Conservation (phyloP, 2,797 vertebrate species). For the Garrulus glandarius region DNA sequence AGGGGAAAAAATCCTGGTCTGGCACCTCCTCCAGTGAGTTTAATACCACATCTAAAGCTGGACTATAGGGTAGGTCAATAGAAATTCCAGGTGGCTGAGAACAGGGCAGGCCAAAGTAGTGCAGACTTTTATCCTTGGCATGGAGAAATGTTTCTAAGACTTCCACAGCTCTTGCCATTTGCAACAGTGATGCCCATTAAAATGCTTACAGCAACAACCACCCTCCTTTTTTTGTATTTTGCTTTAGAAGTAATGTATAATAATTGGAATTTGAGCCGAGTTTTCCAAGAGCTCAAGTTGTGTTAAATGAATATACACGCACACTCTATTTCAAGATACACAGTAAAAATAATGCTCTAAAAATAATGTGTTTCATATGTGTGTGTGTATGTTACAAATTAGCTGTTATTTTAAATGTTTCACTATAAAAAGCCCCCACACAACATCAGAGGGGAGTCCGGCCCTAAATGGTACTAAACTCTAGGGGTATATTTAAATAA, state of each 20-base stretch:
- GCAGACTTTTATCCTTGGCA: not conserved
- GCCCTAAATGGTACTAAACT: slow-evolving; percentile 10
- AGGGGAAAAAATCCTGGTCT: not conserved
- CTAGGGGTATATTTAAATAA: slow-evolving; percentile 51
- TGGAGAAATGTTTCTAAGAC: not conserved
- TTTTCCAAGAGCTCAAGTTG: slow-evolving; percentile 19
- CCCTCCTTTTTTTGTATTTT: not conserved
- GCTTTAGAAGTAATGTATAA: slow-evolving; percentile 15
- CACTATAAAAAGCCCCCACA: not conserved
- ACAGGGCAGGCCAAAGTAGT: not conserved
- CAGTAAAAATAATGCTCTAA: slow-evolving; percentile 34
- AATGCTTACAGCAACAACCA: not conserved
- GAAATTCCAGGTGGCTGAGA: slow-evolving; percentile 31
- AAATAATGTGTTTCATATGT: slow-evolving; percentile 63
- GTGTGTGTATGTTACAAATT: slow-evolving; percentile 57
- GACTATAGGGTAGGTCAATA: not conserved
- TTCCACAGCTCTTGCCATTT: not conserved
- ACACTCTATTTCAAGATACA: slow-evolving; percentile 9
- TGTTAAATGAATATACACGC: slow-evolving; percentile 11
- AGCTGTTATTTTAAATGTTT: slow-evolving; percentile 56
- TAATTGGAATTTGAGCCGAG: not conserved
- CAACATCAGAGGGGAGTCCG: slow-evolving; percentile 18
- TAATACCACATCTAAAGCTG: not conserved
- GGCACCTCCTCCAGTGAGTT: not conserved
- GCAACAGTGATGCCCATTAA: not conserved